A percentile compares a stretch with the other conserved stretches of the same genome.
Evolutionary conservation across 2,113 vertebrate species (phyloP).

Genomic region (Stigmatopora argus): DNA sequence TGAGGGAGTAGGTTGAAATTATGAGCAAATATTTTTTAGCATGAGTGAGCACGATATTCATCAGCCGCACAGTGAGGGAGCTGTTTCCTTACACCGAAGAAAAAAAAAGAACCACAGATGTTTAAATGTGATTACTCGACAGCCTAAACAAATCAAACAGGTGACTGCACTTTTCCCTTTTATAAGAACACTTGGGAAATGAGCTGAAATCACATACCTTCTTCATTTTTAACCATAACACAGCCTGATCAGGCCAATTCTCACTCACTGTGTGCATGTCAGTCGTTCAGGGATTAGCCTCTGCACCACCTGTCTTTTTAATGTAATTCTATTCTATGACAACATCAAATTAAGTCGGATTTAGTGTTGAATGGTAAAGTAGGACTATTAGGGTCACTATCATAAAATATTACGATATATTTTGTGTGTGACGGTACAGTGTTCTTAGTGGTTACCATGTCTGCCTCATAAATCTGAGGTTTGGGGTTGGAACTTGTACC

Average conservation of each 20-base stretch:
- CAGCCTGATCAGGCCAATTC: neutral
- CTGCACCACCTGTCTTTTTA: neutral
- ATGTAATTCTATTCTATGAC: neutral
- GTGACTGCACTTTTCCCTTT: neutral
- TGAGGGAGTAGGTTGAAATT: slow-evolving; percentile 29
- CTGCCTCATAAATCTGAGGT: too few relatives aligned
- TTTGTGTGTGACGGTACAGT: too few relatives aligned
- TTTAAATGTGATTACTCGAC: slow-evolving; percentile 48
- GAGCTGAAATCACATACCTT: neutral
- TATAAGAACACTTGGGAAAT: neutral
- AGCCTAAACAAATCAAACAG: slow-evolving; percentile 24
- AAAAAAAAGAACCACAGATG: slow-evolving; percentile 44
- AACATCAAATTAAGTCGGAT: neutral
- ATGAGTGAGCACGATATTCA: slow-evolving; percentile 56
- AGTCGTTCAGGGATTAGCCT: neutral
- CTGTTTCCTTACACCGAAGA: slow-evolving; percentile 26
- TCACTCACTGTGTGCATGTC: neutral
- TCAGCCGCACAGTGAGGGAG: slow-evolving; percentile 46
- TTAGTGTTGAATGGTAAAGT: neutral
- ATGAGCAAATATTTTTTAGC: slow-evolving; percentile 57
- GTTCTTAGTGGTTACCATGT: too few relatives aligned
- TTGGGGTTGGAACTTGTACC: too few relatives aligned
- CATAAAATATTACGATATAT: neutral
- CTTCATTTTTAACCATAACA: neutral
- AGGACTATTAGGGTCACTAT: neutral